Evolutionary conservation across 2,113 vertebrate genomes (phyloP).

Genomic region (Falcunculus frontatus): DNA sequence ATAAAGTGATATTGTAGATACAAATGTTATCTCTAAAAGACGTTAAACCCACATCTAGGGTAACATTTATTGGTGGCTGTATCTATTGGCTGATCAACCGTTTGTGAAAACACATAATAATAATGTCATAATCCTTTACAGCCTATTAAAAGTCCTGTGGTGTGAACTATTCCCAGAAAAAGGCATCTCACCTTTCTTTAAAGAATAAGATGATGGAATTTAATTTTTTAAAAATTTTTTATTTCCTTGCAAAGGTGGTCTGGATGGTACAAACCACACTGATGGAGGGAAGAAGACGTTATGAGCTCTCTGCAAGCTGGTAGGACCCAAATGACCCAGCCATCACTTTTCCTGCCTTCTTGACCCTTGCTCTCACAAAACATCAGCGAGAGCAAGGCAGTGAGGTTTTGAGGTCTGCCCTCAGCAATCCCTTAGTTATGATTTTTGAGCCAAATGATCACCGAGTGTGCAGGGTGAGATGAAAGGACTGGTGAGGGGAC

Average conservation of each 20-base stretch:
- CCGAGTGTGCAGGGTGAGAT: not conserved
- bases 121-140: not conserved
- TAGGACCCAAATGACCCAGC: not conserved
- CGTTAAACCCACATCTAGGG: not conserved
- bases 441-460: not conserved
- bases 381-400: not conserved
- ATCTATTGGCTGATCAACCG: not conserved
- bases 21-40: not conserved
- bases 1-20: not conserved
- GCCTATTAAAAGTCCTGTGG: not conserved
- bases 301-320: not conserved
- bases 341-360: not conserved
- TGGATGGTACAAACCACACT: not conserved
- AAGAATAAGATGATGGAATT: not conserved
- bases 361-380: not conserved
- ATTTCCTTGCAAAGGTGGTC: not conserved
- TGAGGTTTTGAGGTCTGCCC: not conserved
- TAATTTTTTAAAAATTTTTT: not conserved
- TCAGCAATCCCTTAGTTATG: not conserved
- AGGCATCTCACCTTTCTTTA: not conserved
- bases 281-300: rapidly evolving
- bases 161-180: not conserved
- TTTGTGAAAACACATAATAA: not conserved
- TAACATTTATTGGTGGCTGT: not conserved
- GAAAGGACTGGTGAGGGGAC: not conserved